Evolutionary conservation across 2,797 vertebrate genomes (phyloP).

Genomic region (Lithobates sylvaticus): DNA sequence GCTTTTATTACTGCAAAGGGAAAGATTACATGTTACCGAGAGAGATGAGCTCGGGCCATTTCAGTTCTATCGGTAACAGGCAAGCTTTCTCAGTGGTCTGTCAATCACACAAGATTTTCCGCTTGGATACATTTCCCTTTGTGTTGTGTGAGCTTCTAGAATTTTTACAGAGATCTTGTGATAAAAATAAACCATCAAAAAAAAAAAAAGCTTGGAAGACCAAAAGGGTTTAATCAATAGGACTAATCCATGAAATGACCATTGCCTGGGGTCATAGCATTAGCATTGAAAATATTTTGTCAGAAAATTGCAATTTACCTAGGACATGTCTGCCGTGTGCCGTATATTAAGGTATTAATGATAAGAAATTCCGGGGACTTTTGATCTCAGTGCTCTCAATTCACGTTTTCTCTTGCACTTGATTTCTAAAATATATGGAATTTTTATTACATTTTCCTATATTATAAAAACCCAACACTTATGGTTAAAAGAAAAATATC

Average conservation of each 20-base stretch:
- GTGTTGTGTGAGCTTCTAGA: conserved; percentile 5
- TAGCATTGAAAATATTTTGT: not conserved
- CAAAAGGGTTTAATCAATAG: not conserved
- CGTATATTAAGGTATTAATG: not conserved
- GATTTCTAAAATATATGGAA: not conserved
- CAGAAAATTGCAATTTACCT: not conserved
- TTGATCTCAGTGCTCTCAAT: not conserved
- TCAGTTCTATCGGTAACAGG: not conserved
- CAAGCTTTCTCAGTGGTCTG: not conserved
- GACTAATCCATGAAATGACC: not conserved
- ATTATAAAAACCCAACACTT: not conserved
- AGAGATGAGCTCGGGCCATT: conserved; percentile 12
- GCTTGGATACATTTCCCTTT: conserved; percentile 17
- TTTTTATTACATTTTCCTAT: not conserved
- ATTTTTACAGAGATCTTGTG: not conserved
- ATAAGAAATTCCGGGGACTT: not conserved
- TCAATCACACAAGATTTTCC: conserved; percentile 25
- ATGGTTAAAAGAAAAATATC: not conserved
- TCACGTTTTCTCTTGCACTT: not conserved
- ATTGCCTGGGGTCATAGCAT: not conserved
- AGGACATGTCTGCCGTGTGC: not conserved
- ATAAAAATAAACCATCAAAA: conserved; percentile 5
- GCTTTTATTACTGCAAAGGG: conserved; percentile 29
- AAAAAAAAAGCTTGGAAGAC: not conserved
- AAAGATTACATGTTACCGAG: conserved; percentile 24